Base-by-base conservation (phyloP, 2,797 vertebrate species). In the Acipenser ruthenus region DNA sequence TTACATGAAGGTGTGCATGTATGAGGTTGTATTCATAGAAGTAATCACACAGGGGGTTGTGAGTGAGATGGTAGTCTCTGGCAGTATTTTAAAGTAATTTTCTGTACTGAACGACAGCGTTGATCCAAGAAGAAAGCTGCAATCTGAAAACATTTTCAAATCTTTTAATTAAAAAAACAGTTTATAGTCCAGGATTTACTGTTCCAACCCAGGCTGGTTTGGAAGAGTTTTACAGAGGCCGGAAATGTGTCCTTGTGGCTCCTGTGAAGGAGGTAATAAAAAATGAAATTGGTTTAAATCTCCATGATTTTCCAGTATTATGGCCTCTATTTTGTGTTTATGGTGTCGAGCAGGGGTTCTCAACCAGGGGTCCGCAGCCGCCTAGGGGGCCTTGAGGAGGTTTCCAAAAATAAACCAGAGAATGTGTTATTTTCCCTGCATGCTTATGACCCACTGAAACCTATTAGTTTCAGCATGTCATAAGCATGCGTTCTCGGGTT, bases 11-110 rank as follows among this genome's bases (percentile, higher is more conserved):
- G 18, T 15, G 65, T 12, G 53, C 60, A 18, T 47, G 10, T 23
- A 15, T 59, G 65, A 66, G 47, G 65, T 49, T 59, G 48, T 6
- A n/a, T 10, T 61, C 23, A 62, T 37, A 55, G 49, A 65, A 15
- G 10, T 23, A 51, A 52, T 18, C 65, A 48, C 23, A 7, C 23
- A 5, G 37, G 15, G 9, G 9, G 6, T 8, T 60, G 8, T 8
- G 10, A 50, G 37, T 10, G 12, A 6, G 47, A 47, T 37, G 12
- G 12, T 56, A 15, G 51, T 50, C 60, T 18, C 65, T 70, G 69
- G 60, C 60, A 18, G 11, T 52, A 10, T 47, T 15, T 67, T 63
- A 67, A 64, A 53, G 69, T 18, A 6, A 37, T 12, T 49, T 23
- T 23, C 48, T 66, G 50, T 37, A 37, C 37, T 37, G 37, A 37